A percentile compares a stretch with the other conserved stretches of the same genome.
phyloP scores from a whole-genome alignment of 1,140 invertebrate species.

The Eumaeus atala region DNA sequence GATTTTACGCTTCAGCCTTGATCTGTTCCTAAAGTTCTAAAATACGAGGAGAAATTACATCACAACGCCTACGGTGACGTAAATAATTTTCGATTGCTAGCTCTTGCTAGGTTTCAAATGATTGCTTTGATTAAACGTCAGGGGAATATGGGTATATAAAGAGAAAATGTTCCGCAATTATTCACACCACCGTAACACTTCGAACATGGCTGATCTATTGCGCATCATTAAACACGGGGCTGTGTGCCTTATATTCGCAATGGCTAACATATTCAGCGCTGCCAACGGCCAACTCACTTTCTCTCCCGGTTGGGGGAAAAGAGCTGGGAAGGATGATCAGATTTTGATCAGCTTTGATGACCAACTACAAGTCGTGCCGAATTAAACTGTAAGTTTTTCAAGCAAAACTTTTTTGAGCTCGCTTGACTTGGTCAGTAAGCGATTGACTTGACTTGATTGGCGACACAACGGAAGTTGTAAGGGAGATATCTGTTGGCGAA shows the following conservation, averaged over 20 bases:
- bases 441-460: too few species aligned
- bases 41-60: too few species aligned
- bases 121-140: not conserved
- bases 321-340: conserved; percentile 30
- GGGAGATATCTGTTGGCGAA: too few species aligned
- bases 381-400: not conserved
- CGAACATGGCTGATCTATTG: conserved; percentile 27
- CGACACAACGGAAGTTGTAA: too few species aligned
- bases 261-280: conserved; percentile 29
- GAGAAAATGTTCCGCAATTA: not conserved
- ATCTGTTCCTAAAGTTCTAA: too few species aligned
- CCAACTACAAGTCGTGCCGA: conserved; percentile 19
- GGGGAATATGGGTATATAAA: not conserved
- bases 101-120: not conserved
- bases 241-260: conserved; percentile 26
- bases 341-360: conserved; percentile 34
- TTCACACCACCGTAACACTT: not conserved
- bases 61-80: not conserved
- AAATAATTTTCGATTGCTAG: too few species aligned
- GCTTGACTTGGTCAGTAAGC: too few species aligned
- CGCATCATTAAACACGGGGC: conserved; percentile 27
- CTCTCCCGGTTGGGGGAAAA: conserved; percentile 35
- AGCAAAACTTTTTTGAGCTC: too few species aligned
- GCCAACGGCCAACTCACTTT: conserved; percentile 34
- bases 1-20: too few species aligned